Evolutionary conservation across 2,888 invertebrate genomes (phyloP), one percentile per base, ranked within the genome.

Genomic region (Idaea biselata): DNA sequence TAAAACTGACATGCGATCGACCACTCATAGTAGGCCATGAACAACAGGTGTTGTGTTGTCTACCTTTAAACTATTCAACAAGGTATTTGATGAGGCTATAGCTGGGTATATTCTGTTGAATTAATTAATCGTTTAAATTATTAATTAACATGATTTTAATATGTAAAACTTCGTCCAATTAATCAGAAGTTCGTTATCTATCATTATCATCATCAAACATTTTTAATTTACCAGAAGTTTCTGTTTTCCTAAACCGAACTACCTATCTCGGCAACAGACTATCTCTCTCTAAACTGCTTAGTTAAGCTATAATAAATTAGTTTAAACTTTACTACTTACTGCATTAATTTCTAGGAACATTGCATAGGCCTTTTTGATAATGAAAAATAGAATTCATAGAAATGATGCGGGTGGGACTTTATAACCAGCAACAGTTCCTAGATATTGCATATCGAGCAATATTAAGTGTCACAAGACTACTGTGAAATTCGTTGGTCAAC

Each of bases 1-100:
- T 55, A 16, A 60, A 57, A 31, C 59, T 16, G 58, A 60, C 66
- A 75, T 76, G 78, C 76, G 75, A 74, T 68, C 76, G 74, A 44
- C 44, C 79, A 73, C 69, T 58, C 64, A 60, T 66, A 68, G 64
- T 68, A 67, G 67, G 66, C 67, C 63, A 67, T 55, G 60, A 64
- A 60, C 67, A 68, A 67, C 71, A 69, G 67, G 67, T 71, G 71
- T 63, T 4, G 16, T 18, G 17, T 56, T 18, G 18, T 55, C 18
- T 56, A 18, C 55, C n/a, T 17, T 55, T 17, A 16, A 17, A 55
- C 16, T 55, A 55, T 55, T 16, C 8, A 1, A 16, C 5, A 16
- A 55, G 16, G 17, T 55, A 55, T 55, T 55, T 17, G 16, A 14
- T 16, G 55, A 54, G 16, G 16, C 16, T 44, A 44, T 11, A 44